Percentiles rank a stretch among this genome's conserved stretches.
Conservation (phyloP, 2,888 invertebrate genomes). For the Scrobipalpa costella region DNA sequence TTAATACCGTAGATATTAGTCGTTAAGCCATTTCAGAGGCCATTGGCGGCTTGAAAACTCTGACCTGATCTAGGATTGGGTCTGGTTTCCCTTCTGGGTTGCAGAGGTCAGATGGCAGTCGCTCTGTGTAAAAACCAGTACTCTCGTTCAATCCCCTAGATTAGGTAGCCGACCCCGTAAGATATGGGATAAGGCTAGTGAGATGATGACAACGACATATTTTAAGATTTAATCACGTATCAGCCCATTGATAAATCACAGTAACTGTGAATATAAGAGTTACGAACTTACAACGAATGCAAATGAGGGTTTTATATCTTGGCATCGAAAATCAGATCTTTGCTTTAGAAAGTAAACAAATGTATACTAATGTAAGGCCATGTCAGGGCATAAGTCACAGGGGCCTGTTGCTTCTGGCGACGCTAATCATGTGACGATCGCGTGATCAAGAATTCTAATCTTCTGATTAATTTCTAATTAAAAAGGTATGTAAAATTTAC, state of each 20-base stretch:
- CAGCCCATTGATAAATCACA: conserved; percentile 51
- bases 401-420: conserved; percentile 29
- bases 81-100: too few species aligned
- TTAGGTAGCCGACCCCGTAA: too few species aligned
- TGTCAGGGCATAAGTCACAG: conserved; percentile 43
- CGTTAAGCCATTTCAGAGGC: too few species aligned
- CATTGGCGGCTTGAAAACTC: too few species aligned
- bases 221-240: conserved; percentile 50
- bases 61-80: too few species aligned
- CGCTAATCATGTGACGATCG: background rate
- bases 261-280: conserved; percentile 45
- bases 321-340: conserved; percentile 56
- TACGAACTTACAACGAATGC: conserved; percentile 47
- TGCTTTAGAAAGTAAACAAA: conserved; percentile 61
- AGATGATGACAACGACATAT: conserved; percentile 47
- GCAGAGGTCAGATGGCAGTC: too few species aligned
- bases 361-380: conserved; percentile 51
- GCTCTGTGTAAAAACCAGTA: too few species aligned
- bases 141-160: too few species aligned
- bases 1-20: too few species aligned
- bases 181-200: too few species aligned
- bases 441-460: background rate
- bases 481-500: background rate
- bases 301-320: conserved; percentile 47
- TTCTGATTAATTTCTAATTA: background rate